Conservation (phyloP, 1,140 invertebrate species). For the Ostrea denselamellosa region DNA sequence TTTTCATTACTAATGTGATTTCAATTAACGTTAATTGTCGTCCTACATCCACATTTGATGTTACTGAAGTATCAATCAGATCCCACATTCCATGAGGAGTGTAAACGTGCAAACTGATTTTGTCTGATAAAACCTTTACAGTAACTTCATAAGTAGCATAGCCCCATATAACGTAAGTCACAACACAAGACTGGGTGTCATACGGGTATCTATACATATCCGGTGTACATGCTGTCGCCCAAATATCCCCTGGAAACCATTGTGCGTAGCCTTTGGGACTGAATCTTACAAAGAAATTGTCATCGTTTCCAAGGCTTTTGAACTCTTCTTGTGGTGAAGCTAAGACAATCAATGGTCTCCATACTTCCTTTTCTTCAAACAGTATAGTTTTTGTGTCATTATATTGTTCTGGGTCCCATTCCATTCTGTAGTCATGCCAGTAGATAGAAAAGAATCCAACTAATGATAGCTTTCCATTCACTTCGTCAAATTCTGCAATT, state of each 20-base stretch:
- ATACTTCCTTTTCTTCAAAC: slow-evolving; percentile 27
- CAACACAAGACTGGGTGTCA: slow-evolving; percentile 39
- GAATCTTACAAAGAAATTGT: slow-evolving; percentile 1
- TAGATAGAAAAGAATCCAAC: slow-evolving; percentile 28
- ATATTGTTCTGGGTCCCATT: slow-evolving; percentile 36
- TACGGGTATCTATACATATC: slow-evolving; percentile 38
- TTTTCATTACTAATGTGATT: slow-evolving; percentile 24
- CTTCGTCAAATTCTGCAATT: slow-evolving; percentile 31
- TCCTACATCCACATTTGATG: not conserved
- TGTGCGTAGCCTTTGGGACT: not conserved
- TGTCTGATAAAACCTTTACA: not conserved
- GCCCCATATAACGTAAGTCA: slow-evolving; percentile 35
- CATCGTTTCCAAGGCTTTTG: not conserved
- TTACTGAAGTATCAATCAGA: not conserved
- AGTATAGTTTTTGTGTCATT: not conserved
- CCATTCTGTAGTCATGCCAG: slow-evolving; percentile 43
- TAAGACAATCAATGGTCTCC: slow-evolving; percentile 34
- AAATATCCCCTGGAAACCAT: slow-evolving; percentile 30
- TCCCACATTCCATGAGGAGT: slow-evolving; percentile 39
- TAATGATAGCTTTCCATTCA: slow-evolving; percentile 33
- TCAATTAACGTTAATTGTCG: not conserved
- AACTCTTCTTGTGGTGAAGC: not conserved
- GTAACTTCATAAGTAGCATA: slow-evolving; percentile 2
- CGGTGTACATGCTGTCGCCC: slow-evolving; percentile 1
- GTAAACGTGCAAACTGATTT: not conserved